A percentile compares a stretch with the other conserved stretches of the same genome.
These are phyloP conservation scores for Zeugodacus cucurbitae DNA, from an alignment of 1,140 invertebrate genomes.

Conservation along the genomic window DNA sequence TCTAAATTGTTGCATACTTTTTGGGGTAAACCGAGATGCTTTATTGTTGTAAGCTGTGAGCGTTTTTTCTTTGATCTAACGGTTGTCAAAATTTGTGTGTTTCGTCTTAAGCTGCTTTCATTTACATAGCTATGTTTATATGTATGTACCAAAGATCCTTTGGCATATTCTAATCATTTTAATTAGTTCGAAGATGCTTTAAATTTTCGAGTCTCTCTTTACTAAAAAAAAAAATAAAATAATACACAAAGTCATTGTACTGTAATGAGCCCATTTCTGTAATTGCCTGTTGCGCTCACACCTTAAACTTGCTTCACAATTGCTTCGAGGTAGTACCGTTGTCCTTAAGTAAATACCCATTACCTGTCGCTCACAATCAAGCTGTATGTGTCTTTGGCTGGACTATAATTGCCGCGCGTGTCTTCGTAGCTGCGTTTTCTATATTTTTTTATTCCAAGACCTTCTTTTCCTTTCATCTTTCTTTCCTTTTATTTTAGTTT, in stretches of 20 bases:
- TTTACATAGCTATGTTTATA: no score
- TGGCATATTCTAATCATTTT: not conserved
- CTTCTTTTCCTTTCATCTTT: not conserved
- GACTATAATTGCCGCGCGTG: not conserved
- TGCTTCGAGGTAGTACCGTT: not conserved
- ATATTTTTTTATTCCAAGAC: not conserved
- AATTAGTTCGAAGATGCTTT: not conserved
- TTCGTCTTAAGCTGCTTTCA: not conserved
- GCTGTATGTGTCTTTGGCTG: not conserved
- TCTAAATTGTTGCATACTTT: constrained; percentile 2
- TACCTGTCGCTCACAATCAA: not conserved
- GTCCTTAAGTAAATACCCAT: not conserved
- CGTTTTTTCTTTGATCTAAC: not conserved
- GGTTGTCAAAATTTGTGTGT: not conserved
- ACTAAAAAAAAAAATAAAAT: not conserved
- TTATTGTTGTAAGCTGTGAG: not conserved
- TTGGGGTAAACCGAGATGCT: not conserved
- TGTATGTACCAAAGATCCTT: not conserved
- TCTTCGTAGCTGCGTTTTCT: not conserved
- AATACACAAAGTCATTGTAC: not conserved
- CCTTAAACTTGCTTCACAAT: not conserved
- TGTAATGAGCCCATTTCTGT: not conserved
- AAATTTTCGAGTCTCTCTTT: not conserved
- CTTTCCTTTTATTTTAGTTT: not conserved
- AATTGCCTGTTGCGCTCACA: not conserved